Evolutionary conservation across 2,113 vertebrate species (phyloP).

Genomic region (Morphnarchus princeps): DNA sequence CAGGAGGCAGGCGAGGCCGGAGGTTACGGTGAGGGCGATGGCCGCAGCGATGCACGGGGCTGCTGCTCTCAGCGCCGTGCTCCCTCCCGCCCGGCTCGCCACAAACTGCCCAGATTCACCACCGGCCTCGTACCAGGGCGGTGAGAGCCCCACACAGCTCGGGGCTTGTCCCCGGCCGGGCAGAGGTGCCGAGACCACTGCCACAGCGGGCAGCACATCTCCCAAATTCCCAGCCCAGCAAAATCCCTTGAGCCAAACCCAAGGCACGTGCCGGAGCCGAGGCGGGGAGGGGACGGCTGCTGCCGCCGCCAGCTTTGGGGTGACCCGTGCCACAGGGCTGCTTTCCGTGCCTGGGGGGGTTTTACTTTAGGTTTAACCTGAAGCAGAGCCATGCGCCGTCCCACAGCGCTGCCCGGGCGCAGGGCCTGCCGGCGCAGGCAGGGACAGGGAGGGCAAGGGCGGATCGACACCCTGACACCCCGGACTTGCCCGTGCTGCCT

Average conservation of each 20-base stretch:
- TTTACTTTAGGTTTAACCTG: no score
- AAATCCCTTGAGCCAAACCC: background rate
- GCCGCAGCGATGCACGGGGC: fast-evolving
- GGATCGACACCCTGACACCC: fast-evolving
- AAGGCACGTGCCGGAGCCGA: fast-evolving
- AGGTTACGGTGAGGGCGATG: fast-evolving
- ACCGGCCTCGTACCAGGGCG: fast-evolving
- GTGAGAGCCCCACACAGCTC: background rate
- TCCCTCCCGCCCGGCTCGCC: fast-evolving
- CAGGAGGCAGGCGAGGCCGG: background rate
- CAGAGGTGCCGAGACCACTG: background rate
- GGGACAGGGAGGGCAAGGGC: background rate
- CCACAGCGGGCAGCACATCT: no score
- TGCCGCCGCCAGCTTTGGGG: fast-evolving
- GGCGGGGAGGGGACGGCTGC: background rate
- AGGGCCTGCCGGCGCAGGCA: no score
- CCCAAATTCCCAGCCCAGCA: no score
- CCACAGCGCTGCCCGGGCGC: background rate
- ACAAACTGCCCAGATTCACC: background rate
- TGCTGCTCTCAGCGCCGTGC: background rate
- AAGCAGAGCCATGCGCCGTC: background rate
- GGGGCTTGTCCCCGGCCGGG: fast-evolving
- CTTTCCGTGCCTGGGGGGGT: background rate
- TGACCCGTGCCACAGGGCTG: background rate
- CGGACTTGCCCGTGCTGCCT: background rate